phyloP scores from a whole-genome alignment of 1,140 invertebrate species.

The Mycetomoellerius zeteki region DNA sequence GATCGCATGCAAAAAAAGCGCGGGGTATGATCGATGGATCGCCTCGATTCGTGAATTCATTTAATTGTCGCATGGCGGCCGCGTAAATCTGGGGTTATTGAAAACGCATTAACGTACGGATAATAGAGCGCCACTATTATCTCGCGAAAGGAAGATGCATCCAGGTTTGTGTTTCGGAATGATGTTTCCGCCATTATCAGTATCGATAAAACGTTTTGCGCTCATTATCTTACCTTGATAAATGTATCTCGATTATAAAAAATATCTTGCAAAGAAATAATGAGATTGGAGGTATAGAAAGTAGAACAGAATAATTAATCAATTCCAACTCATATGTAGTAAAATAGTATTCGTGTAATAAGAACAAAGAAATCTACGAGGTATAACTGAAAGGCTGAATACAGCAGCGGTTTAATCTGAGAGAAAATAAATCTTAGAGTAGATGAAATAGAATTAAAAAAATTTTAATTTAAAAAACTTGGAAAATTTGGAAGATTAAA shows the following conservation, averaged over 20 bases:
- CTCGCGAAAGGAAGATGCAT: slow-evolving; percentile 5
- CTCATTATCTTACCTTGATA: slow-evolving; percentile 26
- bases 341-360: background rate
- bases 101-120: slow-evolving; percentile 41
- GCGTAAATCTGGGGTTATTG: slow-evolving; percentile 21
- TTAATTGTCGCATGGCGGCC: slow-evolving; percentile 5
- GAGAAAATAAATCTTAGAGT: background rate
- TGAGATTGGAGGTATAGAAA: background rate
- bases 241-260: slow-evolving; percentile 17
- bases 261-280: background rate
- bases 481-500: background rate
- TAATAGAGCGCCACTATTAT: background rate
- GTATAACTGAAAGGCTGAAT: background rate
- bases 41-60: slow-evolving; percentile 16
- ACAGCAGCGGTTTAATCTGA: background rate
- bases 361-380: background rate
- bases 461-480: background rate
- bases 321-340: background rate
- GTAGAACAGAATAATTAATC: background rate
- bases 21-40: slow-evolving; percentile 20
- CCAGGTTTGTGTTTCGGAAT: background rate
- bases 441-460: slow-evolving; percentile 7
- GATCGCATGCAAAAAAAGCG: background rate
- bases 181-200: background rate
- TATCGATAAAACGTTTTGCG: slow-evolving; percentile 20